Evolutionary conservation across 2,113 vertebrate species (phyloP), one percentile per base, ranked within the genome.

Genomic region (Cygnus atratus): DNA sequence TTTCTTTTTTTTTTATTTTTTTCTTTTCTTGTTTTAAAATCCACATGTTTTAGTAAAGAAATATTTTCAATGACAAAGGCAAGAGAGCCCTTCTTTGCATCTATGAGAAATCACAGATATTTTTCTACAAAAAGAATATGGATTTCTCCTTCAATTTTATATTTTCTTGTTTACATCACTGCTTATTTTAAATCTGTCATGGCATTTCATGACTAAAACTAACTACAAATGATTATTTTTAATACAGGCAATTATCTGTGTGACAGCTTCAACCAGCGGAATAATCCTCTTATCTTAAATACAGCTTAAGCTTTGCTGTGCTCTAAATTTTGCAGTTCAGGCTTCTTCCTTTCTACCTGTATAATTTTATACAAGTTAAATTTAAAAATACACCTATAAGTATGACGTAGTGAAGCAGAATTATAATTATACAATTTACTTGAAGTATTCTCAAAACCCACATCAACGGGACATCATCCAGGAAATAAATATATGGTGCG

Each of bases 221-320:
- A 66, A 59, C 44, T 78, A 58, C 21, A 84, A 95, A 87, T 87
- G 10, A 78, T 89, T 89, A 87, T 92, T 96, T 96, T 96, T 96
- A 92, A 77, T 81, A 61, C 66, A 88, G 43, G 54, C 70, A 93
- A 87, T 93, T 92, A 91, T 79, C 81, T 87, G 13, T 82, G 58
- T 92, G 95, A 84, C 83, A 94, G 74, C 87, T 93, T 92, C 81
- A 89, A 63, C 66, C 21, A 90, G 41, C 22, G 41, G 54, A 75
- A 82, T 92, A 95, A 88, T 95, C 74, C 54, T 86, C 52, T 94
- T 95, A 73, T 83, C 46, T 88, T 82, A 93, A 84, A 87, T 73
- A 68, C 25, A 88, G 37, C 66, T 93, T 52, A 88, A 67, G 46
- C 52, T 91, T 94, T 86, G 54, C 61, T 75, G 24, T 88, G 65